Evolutionary conservation across 2,797 vertebrate species (phyloP).

Genomic region (Gymnopithys bicolor): DNA sequence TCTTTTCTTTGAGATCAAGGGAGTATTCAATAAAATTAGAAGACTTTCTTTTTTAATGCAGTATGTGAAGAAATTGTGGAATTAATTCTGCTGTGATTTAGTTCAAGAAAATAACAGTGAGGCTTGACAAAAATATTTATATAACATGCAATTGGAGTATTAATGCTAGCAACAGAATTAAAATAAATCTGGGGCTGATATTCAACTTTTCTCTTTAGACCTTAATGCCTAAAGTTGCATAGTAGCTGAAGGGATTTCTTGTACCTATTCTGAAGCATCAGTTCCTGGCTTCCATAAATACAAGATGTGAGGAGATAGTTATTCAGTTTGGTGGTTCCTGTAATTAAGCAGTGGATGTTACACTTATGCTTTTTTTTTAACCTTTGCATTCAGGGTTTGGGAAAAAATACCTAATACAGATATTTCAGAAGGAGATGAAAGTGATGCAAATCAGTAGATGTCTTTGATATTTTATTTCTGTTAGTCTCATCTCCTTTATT

Average conservation of each 20-base stretch:
- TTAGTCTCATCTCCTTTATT: not conserved
- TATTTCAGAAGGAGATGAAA: not conserved
- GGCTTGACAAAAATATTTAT: not conserved
- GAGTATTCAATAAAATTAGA: not conserved
- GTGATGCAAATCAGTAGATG: not conserved
- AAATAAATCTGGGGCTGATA: not conserved
- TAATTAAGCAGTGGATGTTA: not conserved
- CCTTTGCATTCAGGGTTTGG: not conserved
- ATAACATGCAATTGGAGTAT: fast-evolving
- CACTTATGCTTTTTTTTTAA: not conserved
- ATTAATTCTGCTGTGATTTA: not conserved
- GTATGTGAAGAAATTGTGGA: not conserved
- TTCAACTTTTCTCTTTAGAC: not conserved
- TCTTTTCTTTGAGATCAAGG: not conserved
- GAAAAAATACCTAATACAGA: not conserved
- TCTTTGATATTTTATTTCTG: not conserved
- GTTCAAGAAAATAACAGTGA: not conserved
- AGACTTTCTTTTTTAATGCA: not conserved
- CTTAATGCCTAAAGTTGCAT: not conserved
- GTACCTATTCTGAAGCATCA: not conserved
- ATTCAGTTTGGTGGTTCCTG: not conserved
- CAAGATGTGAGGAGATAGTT: not conserved
- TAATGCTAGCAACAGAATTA: not conserved
- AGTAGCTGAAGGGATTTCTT: not conserved
- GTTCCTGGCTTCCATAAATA: not conserved